Evolutionary conservation across 2,113 vertebrate species (phyloP).

Genomic region (Daboia siamensis): DNA sequence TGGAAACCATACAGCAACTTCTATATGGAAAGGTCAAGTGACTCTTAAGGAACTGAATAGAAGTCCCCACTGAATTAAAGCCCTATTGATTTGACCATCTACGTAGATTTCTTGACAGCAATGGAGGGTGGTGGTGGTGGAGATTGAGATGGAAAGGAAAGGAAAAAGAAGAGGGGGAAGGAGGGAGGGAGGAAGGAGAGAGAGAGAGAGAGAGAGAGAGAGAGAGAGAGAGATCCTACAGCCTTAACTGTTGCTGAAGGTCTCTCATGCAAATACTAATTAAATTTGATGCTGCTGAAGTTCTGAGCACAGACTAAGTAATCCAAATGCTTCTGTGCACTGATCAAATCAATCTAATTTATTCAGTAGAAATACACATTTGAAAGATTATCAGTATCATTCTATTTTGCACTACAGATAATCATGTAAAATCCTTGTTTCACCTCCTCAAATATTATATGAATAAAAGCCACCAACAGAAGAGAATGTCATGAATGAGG

Average conservation of each 20-base stretch:
- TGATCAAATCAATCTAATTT: background rate
- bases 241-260: background rate
- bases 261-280: background rate
- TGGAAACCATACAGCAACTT: background rate
- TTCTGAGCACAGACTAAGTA: background rate
- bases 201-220: background rate
- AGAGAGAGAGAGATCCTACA: background rate
- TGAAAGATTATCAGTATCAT: background rate
- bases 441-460: background rate
- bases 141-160: too few species aligned
- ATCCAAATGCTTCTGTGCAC: background rate
- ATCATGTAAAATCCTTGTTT: background rate
- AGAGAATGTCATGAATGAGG: background rate
- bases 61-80: background rate
- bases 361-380: background rate
- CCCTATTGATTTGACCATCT: background rate
- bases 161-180: too few species aligned
- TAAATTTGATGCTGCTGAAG: background rate
- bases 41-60: background rate
- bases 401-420: background rate
- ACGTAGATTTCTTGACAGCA: background rate
- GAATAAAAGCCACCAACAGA: background rate
- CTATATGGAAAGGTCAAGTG: background rate
- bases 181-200: too few species aligned
- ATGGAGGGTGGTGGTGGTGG: background rate